Evolutionary conservation across 2,113 vertebrate species (phyloP), one percentile per base, ranked within the genome.

Genomic region (Calidris pugnax): DNA sequence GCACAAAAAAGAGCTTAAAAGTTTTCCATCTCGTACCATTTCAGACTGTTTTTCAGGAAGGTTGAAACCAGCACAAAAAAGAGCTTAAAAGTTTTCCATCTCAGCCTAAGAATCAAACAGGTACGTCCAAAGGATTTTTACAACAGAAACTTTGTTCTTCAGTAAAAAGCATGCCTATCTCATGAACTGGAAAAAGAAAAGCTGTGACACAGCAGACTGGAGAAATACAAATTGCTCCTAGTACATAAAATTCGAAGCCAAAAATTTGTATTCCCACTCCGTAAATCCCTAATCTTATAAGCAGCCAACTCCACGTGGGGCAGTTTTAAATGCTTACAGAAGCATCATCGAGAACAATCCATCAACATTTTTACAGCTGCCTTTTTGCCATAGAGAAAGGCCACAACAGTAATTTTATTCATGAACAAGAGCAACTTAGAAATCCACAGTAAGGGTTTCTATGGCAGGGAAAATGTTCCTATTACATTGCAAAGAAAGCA

Each of bases 171-270:
- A 85, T 72, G 82, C 51, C 93, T 96, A 71, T 63, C 93, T 95
- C 92, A 86, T 95, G 91, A 98, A 94, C 69, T 60, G 74, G 64
- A 77, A 92, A 19, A 97, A 94, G 92, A 93, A 97, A 97, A 90
- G 85, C 97, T 95, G 83, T 95, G 94, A 95, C 89, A 87, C 82
- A 94, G 92, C 71, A 91, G 77, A 84, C 66, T 74, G 62, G n/a
- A 96, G 74, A 85, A 96, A 95, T 9, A 87, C 84, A 85, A 92
- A 74, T 41, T 94, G 47, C 72, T 92, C 85, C 53, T 85, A 74
- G 57, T 64, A 95, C 79, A 90, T 92, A 92, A 86, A 95, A 97
- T 92, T 96, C 93, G 92, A 95, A 95, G 95, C 87, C 95, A 97
- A 92, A 64, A 78, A 30, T 56, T 12, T 77, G 19, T 73, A 89